phyloP scores from a whole-genome alignment of 2,888 invertebrate genomes.

The Platycnemis pennipes region DNA sequence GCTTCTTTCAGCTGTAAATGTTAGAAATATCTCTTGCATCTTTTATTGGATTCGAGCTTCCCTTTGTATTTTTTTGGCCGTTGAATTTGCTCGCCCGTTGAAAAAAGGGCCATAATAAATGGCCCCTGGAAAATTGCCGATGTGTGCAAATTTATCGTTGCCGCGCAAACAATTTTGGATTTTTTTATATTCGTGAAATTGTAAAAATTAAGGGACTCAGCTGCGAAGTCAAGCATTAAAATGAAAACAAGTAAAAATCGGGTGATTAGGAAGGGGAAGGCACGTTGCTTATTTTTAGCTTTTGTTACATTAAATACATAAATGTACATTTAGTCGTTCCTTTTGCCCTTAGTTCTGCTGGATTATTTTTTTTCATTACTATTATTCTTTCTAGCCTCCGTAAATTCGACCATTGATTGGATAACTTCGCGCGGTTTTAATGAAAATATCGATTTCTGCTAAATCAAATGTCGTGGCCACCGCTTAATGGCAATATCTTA shows the following conservation, averaged over 20 bases:
- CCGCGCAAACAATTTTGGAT: slow-evolving; percentile 34
- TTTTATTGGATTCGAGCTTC: slow-evolving; percentile 50
- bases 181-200: slow-evolving; percentile 43
- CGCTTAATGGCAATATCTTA: slow-evolving; percentile 67
- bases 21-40: slow-evolving; percentile 58
- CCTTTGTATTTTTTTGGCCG: slow-evolving; percentile 29
- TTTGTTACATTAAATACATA: not conserved
- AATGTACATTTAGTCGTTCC: not conserved
- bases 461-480: slow-evolving; percentile 62
- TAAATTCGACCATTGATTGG: slow-evolving; percentile 62
- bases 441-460: slow-evolving; percentile 67
- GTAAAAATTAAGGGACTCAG: slow-evolving; percentile 60
- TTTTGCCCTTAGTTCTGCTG: not conserved
- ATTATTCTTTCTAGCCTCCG: slow-evolving; percentile 57
- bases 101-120: slow-evolving; percentile 44
- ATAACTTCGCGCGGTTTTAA: slow-evolving; percentile 62
- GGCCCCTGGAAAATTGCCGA: slow-evolving; percentile 55
- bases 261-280: not conserved
- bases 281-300: not conserved
- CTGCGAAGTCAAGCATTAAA: slow-evolving; percentile 34
- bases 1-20: slow-evolving; percentile 53
- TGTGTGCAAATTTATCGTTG: slow-evolving; percentile 58
- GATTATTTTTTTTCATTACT: not conserved
- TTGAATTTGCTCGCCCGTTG: slow-evolving; percentile 43
- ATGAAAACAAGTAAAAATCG: not conserved